phyloP scores from a whole-genome alignment of 2,888 invertebrate genomes.

The Tipula lateralis region DNA sequence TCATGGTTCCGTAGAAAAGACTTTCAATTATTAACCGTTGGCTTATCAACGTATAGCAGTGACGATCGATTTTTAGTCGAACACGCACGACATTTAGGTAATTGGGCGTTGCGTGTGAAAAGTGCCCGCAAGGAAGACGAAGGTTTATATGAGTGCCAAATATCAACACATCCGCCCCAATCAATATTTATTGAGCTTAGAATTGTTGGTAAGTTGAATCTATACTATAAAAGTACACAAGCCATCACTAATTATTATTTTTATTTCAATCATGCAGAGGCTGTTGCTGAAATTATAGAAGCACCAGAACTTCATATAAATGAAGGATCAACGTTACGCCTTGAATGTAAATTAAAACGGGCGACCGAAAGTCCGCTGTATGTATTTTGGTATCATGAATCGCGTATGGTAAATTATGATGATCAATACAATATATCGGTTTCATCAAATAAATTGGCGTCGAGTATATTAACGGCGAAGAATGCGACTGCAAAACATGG shows the following conservation, averaged over 20 bases:
- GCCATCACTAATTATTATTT: not conserved
- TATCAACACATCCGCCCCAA: slow-evolving; percentile 55
- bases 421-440: slow-evolving; percentile 58
- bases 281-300: slow-evolving; percentile 37
- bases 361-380: slow-evolving; percentile 37
- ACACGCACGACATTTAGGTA: slow-evolving; percentile 51
- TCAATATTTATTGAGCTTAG: slow-evolving; percentile 54
- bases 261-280: slow-evolving; percentile 34
- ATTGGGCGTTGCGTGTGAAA: slow-evolving; percentile 46
- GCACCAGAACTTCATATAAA: slow-evolving; percentile 37
- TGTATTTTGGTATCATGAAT: slow-evolving; percentile 57
- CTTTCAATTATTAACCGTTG: slow-evolving; percentile 55
- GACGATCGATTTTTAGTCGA: slow-evolving; percentile 55
- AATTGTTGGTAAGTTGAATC: slow-evolving; percentile 53
- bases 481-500: slow-evolving; percentile 54
- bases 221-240: not conserved
- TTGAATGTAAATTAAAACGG: slow-evolving; percentile 37
- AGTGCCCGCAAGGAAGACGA: slow-evolving; percentile 36
- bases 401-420: slow-evolving; percentile 74
- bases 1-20: slow-evolving; percentile 58
- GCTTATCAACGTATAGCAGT: slow-evolving; percentile 54
- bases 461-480: slow-evolving; percentile 59
- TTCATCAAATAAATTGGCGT: slow-evolving; percentile 54
- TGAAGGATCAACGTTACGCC: slow-evolving; percentile 37
- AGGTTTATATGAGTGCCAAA: slow-evolving; percentile 54